Base-by-base conservation (phyloP, 2,113 vertebrate species). In the Cynocephalus volans region DNA sequence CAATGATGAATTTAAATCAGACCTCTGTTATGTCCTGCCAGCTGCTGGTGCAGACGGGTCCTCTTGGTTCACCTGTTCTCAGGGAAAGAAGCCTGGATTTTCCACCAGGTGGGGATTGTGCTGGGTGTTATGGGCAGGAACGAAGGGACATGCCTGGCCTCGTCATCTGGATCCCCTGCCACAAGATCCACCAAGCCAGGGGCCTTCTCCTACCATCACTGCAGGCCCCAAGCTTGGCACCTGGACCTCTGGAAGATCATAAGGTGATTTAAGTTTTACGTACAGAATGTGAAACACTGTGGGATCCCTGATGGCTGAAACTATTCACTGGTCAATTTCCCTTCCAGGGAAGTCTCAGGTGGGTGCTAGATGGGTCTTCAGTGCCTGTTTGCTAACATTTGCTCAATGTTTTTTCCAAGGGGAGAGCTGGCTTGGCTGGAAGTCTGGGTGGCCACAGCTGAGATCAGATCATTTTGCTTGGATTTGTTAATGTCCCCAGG, bases 251-350 rank as follows among this genome's bases (percentile, higher is more conserved):
- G 33, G 8, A 31, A 31, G 48, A 31, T 1, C 31, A 48, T 11
- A 10, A 5, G 19, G 76, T 19, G 76, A 26, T 45, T 85, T 56
- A 54, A 33, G 3, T 73, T 24, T 26, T 41, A 54, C 8, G 1
- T 13, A 13, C 7, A 7, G 11, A 92, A 11, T 9, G 2, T 4
- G 14, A 33, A 56, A 48, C 48, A 6, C 13, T 65, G 1, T 0
- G 0, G 14, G 67, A 67, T n/a, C 58, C 0, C 3, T 17, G 76
- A 28, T 0, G 0, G 14, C 28, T 56, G 11, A 3, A 56, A 36
- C 21, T 65, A 5, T 4, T 36, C 79, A 5, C 41, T 4, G n/a
- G 62, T 50, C 14, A 1, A 26, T 56, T 36, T 58, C 65, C 50
- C 26, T 48, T 48, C 82, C 36, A 28, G 73, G 82, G 24, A 28